Base-by-base conservation (phyloP, 2,888 invertebrate genomes). In the Nasonovia ribisnigri region DNA sequence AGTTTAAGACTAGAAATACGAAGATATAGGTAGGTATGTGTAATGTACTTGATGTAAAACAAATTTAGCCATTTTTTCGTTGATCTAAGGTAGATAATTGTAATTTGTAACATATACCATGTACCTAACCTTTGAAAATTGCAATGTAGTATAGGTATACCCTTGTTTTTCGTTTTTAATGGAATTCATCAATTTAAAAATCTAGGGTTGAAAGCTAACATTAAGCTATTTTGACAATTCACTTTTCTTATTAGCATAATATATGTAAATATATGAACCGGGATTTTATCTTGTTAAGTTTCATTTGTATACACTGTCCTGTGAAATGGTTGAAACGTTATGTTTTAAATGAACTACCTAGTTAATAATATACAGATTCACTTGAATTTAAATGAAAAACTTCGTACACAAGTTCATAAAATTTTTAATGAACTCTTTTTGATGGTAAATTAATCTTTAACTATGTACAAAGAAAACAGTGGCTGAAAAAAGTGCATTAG, bases 191-290 rank as follows among this genome's bases (percentile, higher is more conserved):
- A 51, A 77, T 90, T 84, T 84, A 51, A 77, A 90, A 90, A 77
- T 77, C 51, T 84, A 54, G 42, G 42, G 84, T 91, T 29, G 54
- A 91, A 46, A 86, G 8, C 84, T 57, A 84, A 91, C 43, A 91
- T 84, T 43, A 91, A 29, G 54, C 86, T 84, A 57, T 84, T 91
- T 91, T 46, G 86, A 46, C 57, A 86, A 84, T 57, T 91, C 57
- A 46, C 36, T 91, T 86, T 46, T 43, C n/a, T 91, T n/a, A 86
- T 91, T 91, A 86, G 84, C 91, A 86, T 91, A 86, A 86, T 86
- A 86, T 91, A 91, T 86, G 84, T 16, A 91, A 86, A 91, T 57
- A 24, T 24, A 57, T 54, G 42, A n/a, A 46, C 84, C 13, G 11
- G 84, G 91, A 86, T 60, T 86, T 91, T 57, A 86, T 91, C 57